Evolutionary conservation across 2,888 invertebrate species (phyloP).

Genomic region (Meteorus colon): DNA sequence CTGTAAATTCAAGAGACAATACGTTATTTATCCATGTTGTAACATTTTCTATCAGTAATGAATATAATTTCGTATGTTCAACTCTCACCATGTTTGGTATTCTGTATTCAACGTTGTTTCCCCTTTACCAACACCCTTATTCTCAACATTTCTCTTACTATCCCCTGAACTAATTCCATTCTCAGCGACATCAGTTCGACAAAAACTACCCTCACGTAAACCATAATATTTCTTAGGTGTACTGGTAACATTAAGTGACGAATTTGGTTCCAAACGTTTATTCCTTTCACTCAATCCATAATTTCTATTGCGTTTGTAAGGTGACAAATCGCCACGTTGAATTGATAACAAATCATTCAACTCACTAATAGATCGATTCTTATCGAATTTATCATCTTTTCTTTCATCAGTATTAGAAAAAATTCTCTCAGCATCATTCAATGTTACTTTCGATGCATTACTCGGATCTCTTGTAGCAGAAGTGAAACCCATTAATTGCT

Average conservation of each 20-base stretch:
- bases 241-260: background rate
- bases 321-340: background rate
- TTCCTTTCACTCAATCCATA: conserved; percentile 16
- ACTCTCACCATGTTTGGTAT: conserved; percentile 55
- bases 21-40: background rate
- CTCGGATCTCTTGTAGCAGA: background rate
- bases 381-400: background rate
- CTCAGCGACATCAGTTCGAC: background rate
- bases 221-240: conserved; percentile 26
- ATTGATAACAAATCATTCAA: background rate
- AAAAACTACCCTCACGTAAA: background rate
- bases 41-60: background rate
- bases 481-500: background rate
- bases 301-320: background rate
- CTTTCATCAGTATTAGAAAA: background rate
- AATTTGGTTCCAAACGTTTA: conserved; percentile 11
- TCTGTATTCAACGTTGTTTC: conserved; percentile 54
- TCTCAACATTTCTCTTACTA: background rate
- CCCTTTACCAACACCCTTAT: background rate
- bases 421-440: background rate
- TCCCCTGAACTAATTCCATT: background rate
- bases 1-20: conserved; percentile 49
- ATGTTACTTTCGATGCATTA: background rate
- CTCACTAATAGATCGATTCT: background rate
- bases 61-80: conserved; percentile 9